Percentiles rank a stretch among this genome's conserved stretches.
Conservation (phyloP, 1,140 invertebrate genomes). For the Gonioctena quinquepunctata region DNA sequence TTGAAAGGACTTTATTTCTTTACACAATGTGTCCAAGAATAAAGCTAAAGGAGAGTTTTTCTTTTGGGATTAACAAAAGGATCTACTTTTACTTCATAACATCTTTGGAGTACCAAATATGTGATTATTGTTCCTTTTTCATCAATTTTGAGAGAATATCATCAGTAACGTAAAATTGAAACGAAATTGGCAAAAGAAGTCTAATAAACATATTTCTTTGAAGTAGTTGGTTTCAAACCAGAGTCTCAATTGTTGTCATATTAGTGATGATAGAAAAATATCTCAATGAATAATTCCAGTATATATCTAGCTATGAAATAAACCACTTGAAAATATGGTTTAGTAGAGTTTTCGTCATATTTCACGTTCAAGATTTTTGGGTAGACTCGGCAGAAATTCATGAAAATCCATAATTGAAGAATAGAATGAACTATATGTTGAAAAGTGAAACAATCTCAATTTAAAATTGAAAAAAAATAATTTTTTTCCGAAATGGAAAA, state of each 20-base stretch:
- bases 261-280: not conserved
- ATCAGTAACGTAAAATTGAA: not conserved
- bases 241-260: not conserved
- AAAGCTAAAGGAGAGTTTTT: not conserved
- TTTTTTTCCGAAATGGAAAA: too few relatives aligned
- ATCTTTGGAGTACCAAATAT: not conserved
- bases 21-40: not conserved
- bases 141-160: too few relatives aligned
- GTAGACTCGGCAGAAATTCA: too few relatives aligned
- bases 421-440: too few relatives aligned
- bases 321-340: not conserved
- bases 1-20: too few relatives aligned
- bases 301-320: not conserved
- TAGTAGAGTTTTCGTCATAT: too few relatives aligned
- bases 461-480: too few relatives aligned
- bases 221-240: not conserved
- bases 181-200: not conserved
- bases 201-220: not conserved
- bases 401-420: too few relatives aligned
- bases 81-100: not conserved
- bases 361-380: too few relatives aligned
- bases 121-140: too few relatives aligned
- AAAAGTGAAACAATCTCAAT: too few relatives aligned
- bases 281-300: not conserved
- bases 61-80: not conserved